Evolutionary conservation across 2,797 vertebrate species (phyloP).

Genomic region (Channa striata): DNA sequence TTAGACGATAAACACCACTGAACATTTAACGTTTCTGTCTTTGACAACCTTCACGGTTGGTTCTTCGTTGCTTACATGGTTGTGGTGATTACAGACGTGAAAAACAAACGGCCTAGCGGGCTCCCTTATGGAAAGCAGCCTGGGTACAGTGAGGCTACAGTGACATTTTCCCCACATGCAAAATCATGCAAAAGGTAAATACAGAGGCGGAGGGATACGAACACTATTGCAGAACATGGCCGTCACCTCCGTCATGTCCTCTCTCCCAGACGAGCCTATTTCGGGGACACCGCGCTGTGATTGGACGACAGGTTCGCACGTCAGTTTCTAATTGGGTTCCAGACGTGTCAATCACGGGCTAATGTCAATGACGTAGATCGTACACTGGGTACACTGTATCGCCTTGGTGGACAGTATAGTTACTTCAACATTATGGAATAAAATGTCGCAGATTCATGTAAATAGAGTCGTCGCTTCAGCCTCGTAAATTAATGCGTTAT

Average conservation of each 20-base stretch:
- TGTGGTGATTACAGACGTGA: constrained; percentile 24
- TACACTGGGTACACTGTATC: constrained; percentile 77
- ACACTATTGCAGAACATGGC: constrained; percentile 84
- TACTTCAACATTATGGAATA: constrained; percentile 81
- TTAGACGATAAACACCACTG: constrained; percentile 1
- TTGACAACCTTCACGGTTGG: background rate
- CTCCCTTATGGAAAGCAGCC: constrained; percentile 65
- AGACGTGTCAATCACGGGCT: constrained; percentile 58
- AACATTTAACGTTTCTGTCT: constrained; percentile 13
- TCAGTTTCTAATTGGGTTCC: constrained; percentile 63
- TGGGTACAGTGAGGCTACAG: constrained; percentile 66
- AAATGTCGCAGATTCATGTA: constrained; percentile 73
- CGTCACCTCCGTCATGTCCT: constrained; percentile 86
- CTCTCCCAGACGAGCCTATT: constrained; percentile 59
- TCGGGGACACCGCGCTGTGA: constrained; percentile 30
- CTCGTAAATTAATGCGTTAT: constrained; percentile 47
- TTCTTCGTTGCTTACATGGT: constrained; percentile 11
- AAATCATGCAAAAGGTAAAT: constrained; percentile 87
- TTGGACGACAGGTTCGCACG: constrained; percentile 58
- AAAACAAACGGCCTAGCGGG: constrained; percentile 70
- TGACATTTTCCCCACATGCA: constrained; percentile 85
- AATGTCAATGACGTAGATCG: constrained; percentile 78
- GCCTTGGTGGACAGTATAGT: constrained; percentile 82
- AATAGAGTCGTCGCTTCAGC: constrained; percentile 58
- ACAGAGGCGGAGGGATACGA: constrained; percentile 84